Evolutionary conservation across 1,140 invertebrate genomes (phyloP).

Genomic region (Goniozus legneri): DNA sequence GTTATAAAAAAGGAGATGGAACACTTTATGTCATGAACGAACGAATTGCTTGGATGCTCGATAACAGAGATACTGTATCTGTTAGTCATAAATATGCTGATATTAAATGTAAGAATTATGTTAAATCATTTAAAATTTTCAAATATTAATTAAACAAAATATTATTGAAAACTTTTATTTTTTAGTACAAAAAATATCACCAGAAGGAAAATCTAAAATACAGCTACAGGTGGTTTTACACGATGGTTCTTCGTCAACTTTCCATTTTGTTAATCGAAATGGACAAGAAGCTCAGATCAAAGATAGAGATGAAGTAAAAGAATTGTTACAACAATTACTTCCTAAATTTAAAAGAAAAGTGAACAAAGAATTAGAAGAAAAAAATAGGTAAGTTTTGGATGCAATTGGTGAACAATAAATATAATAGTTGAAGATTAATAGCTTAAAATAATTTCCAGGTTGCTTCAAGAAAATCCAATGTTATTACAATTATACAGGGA

Average conservation of each 20-base stretch:
- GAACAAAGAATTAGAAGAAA: constrained; percentile 89
- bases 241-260: constrained; percentile 90
- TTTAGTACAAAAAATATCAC: constrained; percentile 96
- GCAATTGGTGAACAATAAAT: too few relatives aligned
- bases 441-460: constrained; percentile 49
- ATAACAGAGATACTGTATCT: constrained; percentile 85
- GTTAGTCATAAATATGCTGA: constrained; percentile 93
- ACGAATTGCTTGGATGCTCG: constrained; percentile 92
- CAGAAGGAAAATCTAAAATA: constrained; percentile 96
- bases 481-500: constrained; percentile 86
- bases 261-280: constrained; percentile 93
- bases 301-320: constrained; percentile 92
- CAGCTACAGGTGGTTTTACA: constrained; percentile 97
- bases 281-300: constrained; percentile 78
- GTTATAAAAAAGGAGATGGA: constrained; percentile 95
- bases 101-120: constrained; percentile 78
- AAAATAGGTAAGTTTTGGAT: constrained; percentile 66
- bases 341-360: constrained; percentile 95
- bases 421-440: too few relatives aligned
- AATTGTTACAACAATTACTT: constrained; percentile 83
- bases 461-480: constrained; percentile 79
- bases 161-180: constrained; percentile 19
- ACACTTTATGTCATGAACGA: constrained; percentile 94
- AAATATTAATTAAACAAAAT: too few relatives aligned
- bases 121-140: too few relatives aligned